Conservation (phyloP, 2,113 vertebrate species). For the Anarhynchus alexandrinus region DNA sequence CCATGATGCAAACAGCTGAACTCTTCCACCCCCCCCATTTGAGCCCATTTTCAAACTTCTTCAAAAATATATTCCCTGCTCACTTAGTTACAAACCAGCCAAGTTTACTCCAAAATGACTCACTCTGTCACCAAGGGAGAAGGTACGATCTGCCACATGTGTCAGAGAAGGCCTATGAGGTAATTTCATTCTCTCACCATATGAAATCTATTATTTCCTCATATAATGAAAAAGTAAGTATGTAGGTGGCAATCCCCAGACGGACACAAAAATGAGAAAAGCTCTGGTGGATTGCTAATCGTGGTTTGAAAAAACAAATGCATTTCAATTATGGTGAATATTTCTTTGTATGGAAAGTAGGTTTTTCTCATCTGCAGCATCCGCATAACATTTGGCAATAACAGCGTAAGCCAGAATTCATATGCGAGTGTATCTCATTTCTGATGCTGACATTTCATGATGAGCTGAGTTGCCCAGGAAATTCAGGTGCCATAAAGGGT, state of each 20-base stretch:
- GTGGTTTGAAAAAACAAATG: not conserved
- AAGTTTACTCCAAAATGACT: constrained; percentile 40
- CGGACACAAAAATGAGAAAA: not conserved
- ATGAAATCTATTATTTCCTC: constrained; percentile 37
- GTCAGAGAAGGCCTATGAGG: constrained; percentile 26
- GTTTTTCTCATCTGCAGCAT: not conserved
- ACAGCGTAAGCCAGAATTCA: not conserved
- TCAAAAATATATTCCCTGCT: not conserved
- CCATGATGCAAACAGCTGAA: constrained; percentile 25
- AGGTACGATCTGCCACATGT: constrained; percentile 28
- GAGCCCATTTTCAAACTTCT: not conserved
- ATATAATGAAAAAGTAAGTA: constrained; percentile 10
- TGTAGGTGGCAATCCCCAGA: constrained; percentile 21
- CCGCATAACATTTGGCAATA: not conserved
- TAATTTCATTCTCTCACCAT: constrained; percentile 26
- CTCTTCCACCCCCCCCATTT: not conserved
- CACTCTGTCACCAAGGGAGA: constrained; percentile 30
- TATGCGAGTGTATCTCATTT: not conserved
- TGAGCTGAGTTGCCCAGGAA: not conserved
- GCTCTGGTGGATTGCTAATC: not conserved
- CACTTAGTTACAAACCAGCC: not conserved
- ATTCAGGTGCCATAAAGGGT: constrained; percentile 15
- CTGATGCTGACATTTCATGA: not conserved
- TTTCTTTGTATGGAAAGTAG: not conserved
- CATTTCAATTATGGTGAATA: not conserved